A percentile compares a stretch with the other conserved stretches of the same genome.
These are phyloP conservation scores for Crossocerus cetratus DNA, from an alignment of 2,888 invertebrate species.

Conservation along the genomic window DNA sequence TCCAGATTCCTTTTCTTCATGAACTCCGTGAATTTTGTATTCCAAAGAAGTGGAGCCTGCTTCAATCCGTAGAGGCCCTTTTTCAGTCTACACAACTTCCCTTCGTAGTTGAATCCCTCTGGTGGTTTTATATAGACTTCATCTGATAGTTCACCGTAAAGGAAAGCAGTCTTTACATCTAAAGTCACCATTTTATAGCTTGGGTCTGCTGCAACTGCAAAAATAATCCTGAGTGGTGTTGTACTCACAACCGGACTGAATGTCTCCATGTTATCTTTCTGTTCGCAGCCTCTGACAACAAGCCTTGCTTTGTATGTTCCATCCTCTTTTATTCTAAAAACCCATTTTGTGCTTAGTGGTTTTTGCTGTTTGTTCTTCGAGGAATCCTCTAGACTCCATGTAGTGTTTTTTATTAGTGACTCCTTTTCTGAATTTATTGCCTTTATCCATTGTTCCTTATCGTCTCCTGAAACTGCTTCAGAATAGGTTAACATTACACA, in stretches of 20 bases:
- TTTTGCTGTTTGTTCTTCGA: background rate
- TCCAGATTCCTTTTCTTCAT: no score
- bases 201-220: background rate
- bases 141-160: background rate
- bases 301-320: background rate
- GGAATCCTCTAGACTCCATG: background rate
- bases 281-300: background rate
- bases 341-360: no score
- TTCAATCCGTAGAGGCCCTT: background rate
- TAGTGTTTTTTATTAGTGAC: background rate
- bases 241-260: background rate
- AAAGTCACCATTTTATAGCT: background rate
- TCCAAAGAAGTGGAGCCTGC: slow-evolving; percentile 7
- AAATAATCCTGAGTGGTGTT: background rate
- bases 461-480: background rate
- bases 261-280: background rate
- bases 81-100: no score
- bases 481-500: background rate
- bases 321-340: background rate
- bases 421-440: background rate
- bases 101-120: background rate
- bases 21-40: background rate
- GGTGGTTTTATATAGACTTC: background rate
- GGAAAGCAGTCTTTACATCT: slow-evolving; percentile 12
- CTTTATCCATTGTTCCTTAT: slow-evolving; percentile 5